Evolutionary conservation across 1,140 invertebrate species (phyloP), one percentile per base, ranked within the genome.

Genomic region (Amphibalanus amphitrite): DNA sequence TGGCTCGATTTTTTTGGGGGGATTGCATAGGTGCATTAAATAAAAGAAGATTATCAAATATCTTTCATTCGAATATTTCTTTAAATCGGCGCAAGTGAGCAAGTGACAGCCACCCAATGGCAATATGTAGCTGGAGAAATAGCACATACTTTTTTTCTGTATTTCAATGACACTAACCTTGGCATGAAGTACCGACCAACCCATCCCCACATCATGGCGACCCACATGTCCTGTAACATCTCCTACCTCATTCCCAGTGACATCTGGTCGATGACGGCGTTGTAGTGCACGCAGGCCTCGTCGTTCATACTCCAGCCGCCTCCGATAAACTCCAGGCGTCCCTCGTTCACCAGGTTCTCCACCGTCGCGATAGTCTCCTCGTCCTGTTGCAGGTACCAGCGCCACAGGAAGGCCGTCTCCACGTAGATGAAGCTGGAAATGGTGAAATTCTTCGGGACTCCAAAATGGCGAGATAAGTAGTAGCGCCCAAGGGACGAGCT

Each of bases 181-280:
- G n/a, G n/a, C n/a, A n/a, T n/a, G n/a, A n/a, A n/a, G n/a, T n/a
- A n/a, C n/a, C n/a, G n/a, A n/a, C n/a, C n/a, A n/a, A n/a, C n/a
- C n/a, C n/a, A n/a, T n/a, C n/a, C n/a, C n/a, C n/a, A n/a, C n/a
- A n/a, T n/a, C n/a, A n/a, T n/a, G n/a, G n/a, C n/a, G n/a, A n/a
- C n/a, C n/a, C n/a, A n/a, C n/a, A n/a, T n/a, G n/a, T 38, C 26
- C 26, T 28, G 15, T 71, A 0, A 33, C n/a, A 10, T 65, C 28
- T 29, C 40, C 65, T 70, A 76, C 76, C 26, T 72, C 70, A 86
- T 78, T 29, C 86, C 86, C 0, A 84, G 75, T 25, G 84, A 83
- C 77, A 95, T 94, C 80, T 98, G 94, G 81, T 98, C 95, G 33
- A 99, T 88, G 20, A 93, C 89, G 68, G 90, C 92, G 74, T 91